These are phyloP conservation scores for Condylostylus longicornis DNA, from an alignment of 1,140 invertebrate species.

Conservation along the genomic window DNA sequence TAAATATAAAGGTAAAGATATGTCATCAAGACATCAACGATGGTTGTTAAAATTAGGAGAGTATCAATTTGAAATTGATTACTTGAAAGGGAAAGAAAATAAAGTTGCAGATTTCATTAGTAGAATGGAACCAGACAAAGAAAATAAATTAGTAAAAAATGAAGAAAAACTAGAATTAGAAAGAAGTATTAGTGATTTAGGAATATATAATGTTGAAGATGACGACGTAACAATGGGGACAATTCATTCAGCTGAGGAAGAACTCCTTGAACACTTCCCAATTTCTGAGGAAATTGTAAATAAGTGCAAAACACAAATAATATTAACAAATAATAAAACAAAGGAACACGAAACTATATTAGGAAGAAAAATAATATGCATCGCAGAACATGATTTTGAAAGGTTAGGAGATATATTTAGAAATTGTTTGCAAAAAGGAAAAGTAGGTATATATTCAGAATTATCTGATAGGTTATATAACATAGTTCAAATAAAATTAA, in stretches of 20 bases:
- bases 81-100: constrained; percentile 28
- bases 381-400: constrained; percentile 1
- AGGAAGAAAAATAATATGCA: constrained; percentile 2
- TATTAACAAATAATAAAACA: constrained; percentile 5
- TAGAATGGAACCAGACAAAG: neutral
- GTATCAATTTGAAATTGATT: constrained; percentile 32
- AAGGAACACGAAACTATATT: neutral
- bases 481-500: constrained; percentile 9
- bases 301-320: constrained; percentile 9
- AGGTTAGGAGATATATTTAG: constrained; percentile 1
- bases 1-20: constrained; percentile 7
- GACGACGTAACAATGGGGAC: neutral
- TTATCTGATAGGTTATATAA: constrained; percentile 6
- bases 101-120: constrained; percentile 18
- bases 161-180: neutral
- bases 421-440: constrained; percentile 5
- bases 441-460: constrained; percentile 9
- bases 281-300: constrained; percentile 11
- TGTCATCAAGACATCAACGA: constrained; percentile 10
- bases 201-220: neutral
- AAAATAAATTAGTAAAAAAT: neutral
- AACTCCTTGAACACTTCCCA: constrained; percentile 6
- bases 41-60: constrained; percentile 33
- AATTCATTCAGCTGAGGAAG: neutral
- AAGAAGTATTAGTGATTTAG: neutral